Evolutionary conservation across 2,888 invertebrate genomes (phyloP).

Genomic region (Aelia acuminata): DNA sequence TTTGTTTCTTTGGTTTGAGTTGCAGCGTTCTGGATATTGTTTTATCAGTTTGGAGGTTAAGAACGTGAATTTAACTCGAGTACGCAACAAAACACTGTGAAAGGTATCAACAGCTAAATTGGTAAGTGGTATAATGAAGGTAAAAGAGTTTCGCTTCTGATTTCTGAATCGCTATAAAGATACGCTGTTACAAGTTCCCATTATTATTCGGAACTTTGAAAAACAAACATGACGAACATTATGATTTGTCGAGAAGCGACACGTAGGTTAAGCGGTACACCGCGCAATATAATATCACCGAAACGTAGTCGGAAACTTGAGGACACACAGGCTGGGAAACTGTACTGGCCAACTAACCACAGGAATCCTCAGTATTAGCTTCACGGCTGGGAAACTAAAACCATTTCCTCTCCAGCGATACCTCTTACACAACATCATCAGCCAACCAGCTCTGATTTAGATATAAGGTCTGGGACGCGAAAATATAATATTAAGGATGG

Average conservation of each 20-base stretch:
- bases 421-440: constrained; percentile 33
- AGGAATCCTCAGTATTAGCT: constrained; percentile 44
- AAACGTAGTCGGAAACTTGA: constrained; percentile 8
- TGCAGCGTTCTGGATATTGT: too few relatives aligned
- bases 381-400: neutral
- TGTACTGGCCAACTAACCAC: constrained; percentile 8
- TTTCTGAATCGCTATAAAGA: too few relatives aligned
- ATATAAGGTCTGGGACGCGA: too few relatives aligned
- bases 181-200: too few relatives aligned
- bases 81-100: too few relatives aligned
- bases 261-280: constrained; percentile 16
- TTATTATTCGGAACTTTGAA: neutral
- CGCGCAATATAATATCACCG: constrained; percentile 31
- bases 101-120: too few relatives aligned
- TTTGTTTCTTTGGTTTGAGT: too few relatives aligned
- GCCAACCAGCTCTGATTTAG: neutral
- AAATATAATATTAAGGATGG: neutral
- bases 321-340: constrained; percentile 33
- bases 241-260: neutral
- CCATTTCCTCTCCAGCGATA: neutral
- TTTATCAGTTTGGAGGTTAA: too few relatives aligned
- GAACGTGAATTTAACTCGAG: too few relatives aligned
- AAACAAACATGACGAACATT: neutral
- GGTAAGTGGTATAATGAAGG: too few relatives aligned
- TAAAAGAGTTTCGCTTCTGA: too few relatives aligned